Evolutionary conservation across 2,888 invertebrate genomes (phyloP).

Genomic region (Phortica magna): DNA sequence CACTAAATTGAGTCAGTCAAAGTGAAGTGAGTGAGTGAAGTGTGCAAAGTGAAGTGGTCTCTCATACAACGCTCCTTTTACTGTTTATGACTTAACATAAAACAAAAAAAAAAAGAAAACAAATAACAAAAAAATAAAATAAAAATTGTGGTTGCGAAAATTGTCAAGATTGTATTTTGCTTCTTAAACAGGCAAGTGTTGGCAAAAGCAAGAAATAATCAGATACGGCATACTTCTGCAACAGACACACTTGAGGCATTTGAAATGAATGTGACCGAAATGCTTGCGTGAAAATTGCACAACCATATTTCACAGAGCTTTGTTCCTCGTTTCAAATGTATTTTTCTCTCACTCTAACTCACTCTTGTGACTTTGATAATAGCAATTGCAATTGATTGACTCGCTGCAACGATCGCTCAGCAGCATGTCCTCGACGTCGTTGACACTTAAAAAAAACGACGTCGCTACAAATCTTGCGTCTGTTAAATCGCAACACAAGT

Average conservation of each 20-base stretch:
- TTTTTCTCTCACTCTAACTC: too few relatives aligned
- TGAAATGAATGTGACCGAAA: neutral
- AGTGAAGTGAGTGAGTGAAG: neutral
- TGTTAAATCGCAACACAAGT: too few relatives aligned
- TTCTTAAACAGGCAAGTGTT: neutral
- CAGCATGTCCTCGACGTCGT: too few relatives aligned
- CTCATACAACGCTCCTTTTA: neutral
- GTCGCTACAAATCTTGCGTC: too few relatives aligned
- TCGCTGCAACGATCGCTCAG: too few relatives aligned
- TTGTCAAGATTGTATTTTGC: neutral
- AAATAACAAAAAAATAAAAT: neutral
- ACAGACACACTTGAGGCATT: neutral
- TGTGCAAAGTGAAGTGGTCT: neutral
- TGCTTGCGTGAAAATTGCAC: neutral
- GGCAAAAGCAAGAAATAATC: neutral
- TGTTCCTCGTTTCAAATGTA: too few relatives aligned
- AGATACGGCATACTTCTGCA: neutral
- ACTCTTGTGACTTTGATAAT: too few relatives aligned
- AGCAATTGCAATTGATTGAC: too few relatives aligned
- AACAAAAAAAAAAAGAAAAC: neutral
- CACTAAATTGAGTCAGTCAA: neutral
- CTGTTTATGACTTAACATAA: neutral
- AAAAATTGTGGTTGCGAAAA: conserved; percentile 3
- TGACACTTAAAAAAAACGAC: too few relatives aligned
- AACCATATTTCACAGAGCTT: too few relatives aligned